Conservation (phyloP, 2,797 vertebrate species). For the Darevskia nairensis region DNA sequence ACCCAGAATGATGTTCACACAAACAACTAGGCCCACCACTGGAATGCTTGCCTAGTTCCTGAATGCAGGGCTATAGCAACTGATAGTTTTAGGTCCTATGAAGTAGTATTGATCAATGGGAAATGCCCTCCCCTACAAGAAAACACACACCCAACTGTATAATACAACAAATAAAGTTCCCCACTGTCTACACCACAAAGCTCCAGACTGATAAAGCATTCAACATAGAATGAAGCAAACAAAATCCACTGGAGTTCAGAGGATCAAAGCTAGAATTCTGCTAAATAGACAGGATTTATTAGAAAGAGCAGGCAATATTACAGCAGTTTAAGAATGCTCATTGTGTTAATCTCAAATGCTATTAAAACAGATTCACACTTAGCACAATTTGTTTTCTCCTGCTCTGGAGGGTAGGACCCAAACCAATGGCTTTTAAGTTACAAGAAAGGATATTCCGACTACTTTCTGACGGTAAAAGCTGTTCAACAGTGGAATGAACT, state of each 20-base stretch:
- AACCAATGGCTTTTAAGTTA: too few relatives aligned
- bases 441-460: neutral
- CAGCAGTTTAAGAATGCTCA: neutral
- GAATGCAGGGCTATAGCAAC: neutral
- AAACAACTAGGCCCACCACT: neutral
- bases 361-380: neutral
- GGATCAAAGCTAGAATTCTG: conserved; percentile 9
- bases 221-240: conserved; percentile 56
- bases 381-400: neutral
- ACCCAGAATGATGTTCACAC: neutral
- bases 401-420: too few relatives aligned
- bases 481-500: too few relatives aligned
- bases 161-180: neutral
- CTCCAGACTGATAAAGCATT: conserved; percentile 54
- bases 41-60: neutral
- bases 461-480: neutral
- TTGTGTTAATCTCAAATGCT: neutral
- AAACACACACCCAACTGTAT: neutral
- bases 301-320: neutral
- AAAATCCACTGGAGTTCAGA: neutral
- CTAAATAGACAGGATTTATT: neutral
- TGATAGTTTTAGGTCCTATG: neutral
- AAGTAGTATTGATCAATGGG: neutral
- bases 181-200: neutral
- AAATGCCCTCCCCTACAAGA: neutral